Conservation (phyloP, 2,113 vertebrate species). For the Anguilla rostrata region DNA sequence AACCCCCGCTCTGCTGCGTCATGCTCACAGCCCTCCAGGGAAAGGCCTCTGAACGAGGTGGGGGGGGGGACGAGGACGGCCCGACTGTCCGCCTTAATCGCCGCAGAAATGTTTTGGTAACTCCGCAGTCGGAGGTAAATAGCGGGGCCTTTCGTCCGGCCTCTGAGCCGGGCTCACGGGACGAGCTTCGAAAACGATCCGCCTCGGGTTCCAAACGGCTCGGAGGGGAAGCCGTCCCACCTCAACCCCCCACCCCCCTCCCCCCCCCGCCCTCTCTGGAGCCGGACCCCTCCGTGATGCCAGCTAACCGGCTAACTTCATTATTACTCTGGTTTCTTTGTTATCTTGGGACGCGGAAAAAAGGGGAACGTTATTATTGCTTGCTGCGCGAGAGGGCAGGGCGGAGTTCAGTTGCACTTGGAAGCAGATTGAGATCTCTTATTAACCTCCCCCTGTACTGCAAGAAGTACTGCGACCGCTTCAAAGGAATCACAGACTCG, state of each 20-base stretch:
- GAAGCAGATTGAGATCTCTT: slow-evolving; percentile 40
- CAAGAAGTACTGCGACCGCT: slow-evolving; percentile 35
- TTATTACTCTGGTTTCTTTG: slow-evolving; percentile 30
- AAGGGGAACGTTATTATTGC: slow-evolving; percentile 32
- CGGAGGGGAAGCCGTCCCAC: slow-evolving; percentile 29
- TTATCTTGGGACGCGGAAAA: slow-evolving; percentile 34
- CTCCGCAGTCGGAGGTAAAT: neutral
- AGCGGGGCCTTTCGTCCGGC: slow-evolving; percentile 15
- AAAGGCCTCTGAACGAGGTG: neutral
- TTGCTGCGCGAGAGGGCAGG: slow-evolving; percentile 28
- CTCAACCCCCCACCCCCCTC: slow-evolving; percentile 11
- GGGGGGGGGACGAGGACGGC: neutral
- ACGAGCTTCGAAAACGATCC: slow-evolving; percentile 35
- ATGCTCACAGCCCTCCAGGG: neutral
- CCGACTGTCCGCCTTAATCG: slow-evolving; percentile 32
- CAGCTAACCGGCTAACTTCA: slow-evolving; percentile 26
- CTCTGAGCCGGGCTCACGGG: slow-evolving; percentile 13
- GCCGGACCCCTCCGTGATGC: slow-evolving; percentile 12
- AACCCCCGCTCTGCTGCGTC: neutral
- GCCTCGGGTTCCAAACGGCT: slow-evolving; percentile 13
- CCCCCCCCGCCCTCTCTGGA: slow-evolving; percentile 13
- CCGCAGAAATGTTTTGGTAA: slow-evolving; percentile 40
- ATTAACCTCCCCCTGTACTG: slow-evolving; percentile 33
- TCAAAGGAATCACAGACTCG: slow-evolving; percentile 48
- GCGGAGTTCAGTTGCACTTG: slow-evolving; percentile 40